phyloP scores from a whole-genome alignment of 2,888 invertebrate species.

The Zaprionus obscuricornis region DNA sequence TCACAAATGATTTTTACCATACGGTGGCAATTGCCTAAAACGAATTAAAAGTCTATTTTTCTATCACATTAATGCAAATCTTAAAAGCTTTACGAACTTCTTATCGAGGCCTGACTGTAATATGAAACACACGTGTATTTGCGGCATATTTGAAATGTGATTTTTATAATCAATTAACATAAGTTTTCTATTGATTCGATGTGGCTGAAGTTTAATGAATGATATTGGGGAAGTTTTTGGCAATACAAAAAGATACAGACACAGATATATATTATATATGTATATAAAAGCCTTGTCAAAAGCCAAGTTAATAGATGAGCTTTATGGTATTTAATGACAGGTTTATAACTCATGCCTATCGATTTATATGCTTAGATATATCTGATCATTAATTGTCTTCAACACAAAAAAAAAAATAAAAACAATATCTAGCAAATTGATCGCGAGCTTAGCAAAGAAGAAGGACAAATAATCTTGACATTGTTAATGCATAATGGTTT shows the following conservation, averaged over 20 bases:
- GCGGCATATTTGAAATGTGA: conserved; percentile 47
- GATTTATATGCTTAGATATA: too few species aligned
- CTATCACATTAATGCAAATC: background rate
- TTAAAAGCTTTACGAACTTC: too few species aligned
- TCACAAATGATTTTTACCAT: conserved; percentile 15
- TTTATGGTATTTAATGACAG: conserved; percentile 3
- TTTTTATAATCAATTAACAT: conserved; percentile 65
- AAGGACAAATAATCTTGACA: conserved; percentile 4
- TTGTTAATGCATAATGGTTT: background rate
- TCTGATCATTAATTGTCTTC: too few species aligned
- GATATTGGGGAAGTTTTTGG: conserved; percentile 15
- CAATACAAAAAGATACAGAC: too few species aligned
- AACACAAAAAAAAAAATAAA: too few species aligned
- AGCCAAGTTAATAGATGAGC: conserved; percentile 9
- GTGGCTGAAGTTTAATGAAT: conserved; percentile 20
- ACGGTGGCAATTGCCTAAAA: too few species aligned
- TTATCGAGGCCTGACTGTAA: too few species aligned
- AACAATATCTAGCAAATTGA: too few species aligned
- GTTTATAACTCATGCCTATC: background rate
- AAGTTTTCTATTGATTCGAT: conserved; percentile 50
- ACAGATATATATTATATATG: background rate
- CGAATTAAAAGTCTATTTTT: background rate
- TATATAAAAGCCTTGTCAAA: conserved; percentile 10
- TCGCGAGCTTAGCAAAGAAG: too few species aligned
- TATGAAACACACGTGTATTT: too few species aligned